These are phyloP conservation scores for Petrocephalus schoutedeni DNA, from an alignment of 2,797 vertebrate species.

Conservation along the genomic window DNA sequence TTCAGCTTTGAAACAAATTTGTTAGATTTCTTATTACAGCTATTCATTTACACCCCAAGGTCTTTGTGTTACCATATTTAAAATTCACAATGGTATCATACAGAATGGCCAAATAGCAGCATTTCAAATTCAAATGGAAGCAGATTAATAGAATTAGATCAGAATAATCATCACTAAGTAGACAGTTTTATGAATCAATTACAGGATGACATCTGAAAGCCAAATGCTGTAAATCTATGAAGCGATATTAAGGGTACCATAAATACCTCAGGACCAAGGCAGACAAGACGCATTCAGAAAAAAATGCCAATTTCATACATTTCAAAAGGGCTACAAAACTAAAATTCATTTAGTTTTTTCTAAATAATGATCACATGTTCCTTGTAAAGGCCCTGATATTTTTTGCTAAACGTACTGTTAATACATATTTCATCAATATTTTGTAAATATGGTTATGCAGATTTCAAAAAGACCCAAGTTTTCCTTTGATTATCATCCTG, in stretches of 20 bases:
- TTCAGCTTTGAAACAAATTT: not conserved
- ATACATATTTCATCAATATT: not conserved
- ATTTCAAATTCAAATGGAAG: constrained; percentile 2
- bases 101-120: not conserved
- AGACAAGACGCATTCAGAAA: not conserved
- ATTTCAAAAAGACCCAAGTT: not conserved
- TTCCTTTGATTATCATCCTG: not conserved
- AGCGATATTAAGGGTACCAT: not conserved
- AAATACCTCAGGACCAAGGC: not conserved
- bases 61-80: not conserved
- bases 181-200: not conserved
- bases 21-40: not conserved
- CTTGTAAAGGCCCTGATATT: not conserved
- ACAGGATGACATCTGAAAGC: not conserved
- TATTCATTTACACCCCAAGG: not conserved
- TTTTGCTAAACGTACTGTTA: not conserved
- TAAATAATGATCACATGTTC: not conserved
- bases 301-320: not conserved
- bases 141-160: not conserved
- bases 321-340: not conserved
- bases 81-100: not conserved
- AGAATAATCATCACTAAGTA: not conserved
- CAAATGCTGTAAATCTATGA: not conserved
- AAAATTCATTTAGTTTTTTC: not conserved
- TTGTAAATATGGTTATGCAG: not conserved